phyloP scores from a whole-genome alignment of 2,797 vertebrate genomes.

The Danio aesculapii region DNA sequence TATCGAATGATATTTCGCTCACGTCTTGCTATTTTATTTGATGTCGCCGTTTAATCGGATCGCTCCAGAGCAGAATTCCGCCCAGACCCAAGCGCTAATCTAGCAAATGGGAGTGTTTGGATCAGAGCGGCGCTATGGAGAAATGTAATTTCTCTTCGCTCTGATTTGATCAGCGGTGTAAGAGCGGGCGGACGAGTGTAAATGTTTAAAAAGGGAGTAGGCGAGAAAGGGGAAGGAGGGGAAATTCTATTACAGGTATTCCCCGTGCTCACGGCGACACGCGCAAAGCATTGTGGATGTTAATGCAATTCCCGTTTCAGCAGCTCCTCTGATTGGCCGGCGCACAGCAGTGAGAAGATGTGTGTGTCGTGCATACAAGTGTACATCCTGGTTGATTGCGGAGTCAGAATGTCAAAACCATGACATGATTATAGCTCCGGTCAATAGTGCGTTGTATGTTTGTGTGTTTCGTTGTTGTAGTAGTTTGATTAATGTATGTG shows the following conservation, averaged over 20 bases:
- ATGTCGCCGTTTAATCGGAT: slow-evolving; percentile 79
- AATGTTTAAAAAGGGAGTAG: slow-evolving; percentile 89
- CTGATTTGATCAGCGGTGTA: slow-evolving; percentile 92
- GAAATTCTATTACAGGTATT: slow-evolving; percentile 97
- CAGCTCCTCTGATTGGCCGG: slow-evolving; percentile 66
- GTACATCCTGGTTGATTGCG: slow-evolving; percentile 16
- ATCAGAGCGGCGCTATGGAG: slow-evolving; percentile 85
- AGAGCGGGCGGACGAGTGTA: slow-evolving; percentile 89
- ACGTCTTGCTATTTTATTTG: slow-evolving; percentile 68
- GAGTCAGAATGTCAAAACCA: slow-evolving; percentile 75
- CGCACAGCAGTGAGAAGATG: slow-evolving; percentile 66
- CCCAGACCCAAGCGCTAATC: slow-evolving; percentile 86
- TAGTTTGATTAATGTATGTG: slow-evolving; percentile 52
- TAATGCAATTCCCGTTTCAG: slow-evolving; percentile 79
- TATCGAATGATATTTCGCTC: slow-evolving; percentile 69
- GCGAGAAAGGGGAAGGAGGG: slow-evolving; percentile 72
- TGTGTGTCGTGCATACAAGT: slow-evolving; percentile 15
- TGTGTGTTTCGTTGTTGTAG: slow-evolving; percentile 34
- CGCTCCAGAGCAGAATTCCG: slow-evolving; percentile 79
- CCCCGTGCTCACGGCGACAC: slow-evolving; percentile 73
- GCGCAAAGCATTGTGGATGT: slow-evolving; percentile 79
- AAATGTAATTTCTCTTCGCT: slow-evolving; percentile 93
- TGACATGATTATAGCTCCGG: slow-evolving; percentile 44
- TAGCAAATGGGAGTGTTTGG: slow-evolving; percentile 88
- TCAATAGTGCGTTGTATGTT: slow-evolving; percentile 72